Evolutionary conservation across 2,797 vertebrate species (phyloP), one percentile per base, ranked within the genome.

Genomic region (Taenioides sp.): DNA sequence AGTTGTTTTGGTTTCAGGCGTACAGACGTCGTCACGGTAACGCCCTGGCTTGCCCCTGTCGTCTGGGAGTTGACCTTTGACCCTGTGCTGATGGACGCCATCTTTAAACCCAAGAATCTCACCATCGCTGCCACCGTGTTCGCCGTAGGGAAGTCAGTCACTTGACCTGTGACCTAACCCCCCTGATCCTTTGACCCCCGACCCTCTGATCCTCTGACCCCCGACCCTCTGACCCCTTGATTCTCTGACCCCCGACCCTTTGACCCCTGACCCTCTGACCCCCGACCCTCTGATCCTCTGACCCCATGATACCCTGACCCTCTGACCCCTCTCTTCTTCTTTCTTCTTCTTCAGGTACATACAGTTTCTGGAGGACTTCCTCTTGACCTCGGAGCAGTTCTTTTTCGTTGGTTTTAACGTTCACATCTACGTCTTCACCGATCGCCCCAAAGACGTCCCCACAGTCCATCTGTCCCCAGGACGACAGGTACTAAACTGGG

Each of bases 41-140:
- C 92, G 57, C 86, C 88, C 2, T 91, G 89, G 87, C 55, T 88
- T 61, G 87, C 87, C 5, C 90, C 89, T 0, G 18, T 92, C 0
- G 75, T 90, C 47, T 91, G 89, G 90, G 86, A 89, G 34, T 80
- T 71, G 47, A 85, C 80, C n/a, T 92, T 91, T 70, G 52, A 90
- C 25, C 43, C 86, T 0, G 5, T 4, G 18, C 25, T 95, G 18
- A 86, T 94, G 0, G 88, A 92, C 70, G 49, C 31, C 57, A 61
- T 86, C 71, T 91, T 83, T 71, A 70, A 69, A 31, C 37, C 5
- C 0, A 67, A 67, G 65, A 85, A 91, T 71, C 64, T 90, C 61
- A 87, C 47, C 22, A 4, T 92, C 0, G 84, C 84, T 0, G 83
- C 14, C 17, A 88, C 87, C 0, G 88, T 92, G 23, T 92, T 90